Percentiles rank a stretch among this genome's conserved stretches.
Conservation (phyloP, 2,797 vertebrate genomes). For the Rhadinocentrus ornatus region DNA sequence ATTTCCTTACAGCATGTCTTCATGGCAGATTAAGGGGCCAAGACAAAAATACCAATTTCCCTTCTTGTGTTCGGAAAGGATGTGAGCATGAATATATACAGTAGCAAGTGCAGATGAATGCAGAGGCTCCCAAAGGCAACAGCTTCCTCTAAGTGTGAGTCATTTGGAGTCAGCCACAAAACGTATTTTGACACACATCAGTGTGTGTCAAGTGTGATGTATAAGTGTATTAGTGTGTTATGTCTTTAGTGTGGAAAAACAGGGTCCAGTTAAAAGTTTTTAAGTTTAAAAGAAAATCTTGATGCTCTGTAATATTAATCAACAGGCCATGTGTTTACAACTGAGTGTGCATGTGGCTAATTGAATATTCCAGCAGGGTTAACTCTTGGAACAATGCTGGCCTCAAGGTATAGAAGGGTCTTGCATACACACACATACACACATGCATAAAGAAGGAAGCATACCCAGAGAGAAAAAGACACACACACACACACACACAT, state of each 20-base stretch:
- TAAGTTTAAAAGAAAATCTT: background rate
- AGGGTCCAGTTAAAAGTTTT: background rate
- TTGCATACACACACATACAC: slow-evolving; percentile 5
- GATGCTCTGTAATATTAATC: slow-evolving; percentile 2
- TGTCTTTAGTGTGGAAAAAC: background rate
- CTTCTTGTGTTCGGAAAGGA: slow-evolving; percentile 37
- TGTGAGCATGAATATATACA: slow-evolving; percentile 27
- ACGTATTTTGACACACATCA: background rate
- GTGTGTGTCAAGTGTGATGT: too few species aligned
- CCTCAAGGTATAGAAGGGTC: slow-evolving; percentile 8
- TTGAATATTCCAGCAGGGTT: slow-evolving; percentile 15
- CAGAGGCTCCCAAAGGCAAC: slow-evolving; percentile 24
- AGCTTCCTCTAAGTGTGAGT: slow-evolving; percentile 22
- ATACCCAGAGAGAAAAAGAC: background rate
- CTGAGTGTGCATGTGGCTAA: background rate
- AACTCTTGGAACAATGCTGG: slow-evolving; percentile 14
- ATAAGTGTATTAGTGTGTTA: background rate
- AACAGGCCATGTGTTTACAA: background rate
- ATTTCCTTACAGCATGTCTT: slow-evolving; percentile 37
- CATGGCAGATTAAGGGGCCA: slow-evolving; percentile 46
- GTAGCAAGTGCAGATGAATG: slow-evolving; percentile 33
- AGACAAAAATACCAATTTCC: slow-evolving; percentile 60
- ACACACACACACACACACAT: slow-evolving; percentile 4
- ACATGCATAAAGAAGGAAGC: background rate
- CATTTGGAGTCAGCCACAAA: slow-evolving; percentile 4